phyloP scores from a whole-genome alignment of 2,113 vertebrate genomes.

The Mus musculus region DNA sequence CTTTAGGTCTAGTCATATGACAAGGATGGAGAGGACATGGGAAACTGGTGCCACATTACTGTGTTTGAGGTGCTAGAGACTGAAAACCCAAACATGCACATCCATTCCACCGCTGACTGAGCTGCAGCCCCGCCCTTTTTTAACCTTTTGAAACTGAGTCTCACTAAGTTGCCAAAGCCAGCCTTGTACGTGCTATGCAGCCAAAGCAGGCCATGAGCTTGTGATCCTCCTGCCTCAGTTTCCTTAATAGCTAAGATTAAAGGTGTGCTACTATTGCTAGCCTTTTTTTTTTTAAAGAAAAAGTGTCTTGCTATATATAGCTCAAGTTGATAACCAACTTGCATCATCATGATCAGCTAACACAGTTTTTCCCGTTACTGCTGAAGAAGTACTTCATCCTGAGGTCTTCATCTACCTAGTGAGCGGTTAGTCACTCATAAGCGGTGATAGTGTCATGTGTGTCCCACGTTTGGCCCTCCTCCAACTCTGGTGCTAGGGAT shows the following conservation, averaged over 20 bases:
- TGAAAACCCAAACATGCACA: neutral
- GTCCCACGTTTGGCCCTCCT: neutral
- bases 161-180: neutral
- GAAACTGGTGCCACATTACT: neutral
- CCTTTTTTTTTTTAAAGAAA: neutral
- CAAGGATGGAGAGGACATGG: neutral
- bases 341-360: neutral
- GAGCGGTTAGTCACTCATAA: neutral
- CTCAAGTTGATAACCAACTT: neutral
- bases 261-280: neutral
- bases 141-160: neutral
- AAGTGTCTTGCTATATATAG: neutral
- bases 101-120: neutral
- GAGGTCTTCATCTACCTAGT: neutral
- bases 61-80: neutral
- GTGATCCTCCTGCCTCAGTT: neutral
- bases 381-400: constrained; percentile 14
- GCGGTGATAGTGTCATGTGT: neutral
- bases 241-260: neutral
- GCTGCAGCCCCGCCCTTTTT: neutral
- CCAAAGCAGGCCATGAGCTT: neutral
- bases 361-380: neutral
- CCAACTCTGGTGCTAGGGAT: neutral
- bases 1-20: neutral
- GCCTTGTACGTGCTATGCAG: neutral